These are phyloP conservation scores for Polydrusus tereticollis DNA, from an alignment of 2,888 invertebrate genomes.

Conservation along the genomic window DNA sequence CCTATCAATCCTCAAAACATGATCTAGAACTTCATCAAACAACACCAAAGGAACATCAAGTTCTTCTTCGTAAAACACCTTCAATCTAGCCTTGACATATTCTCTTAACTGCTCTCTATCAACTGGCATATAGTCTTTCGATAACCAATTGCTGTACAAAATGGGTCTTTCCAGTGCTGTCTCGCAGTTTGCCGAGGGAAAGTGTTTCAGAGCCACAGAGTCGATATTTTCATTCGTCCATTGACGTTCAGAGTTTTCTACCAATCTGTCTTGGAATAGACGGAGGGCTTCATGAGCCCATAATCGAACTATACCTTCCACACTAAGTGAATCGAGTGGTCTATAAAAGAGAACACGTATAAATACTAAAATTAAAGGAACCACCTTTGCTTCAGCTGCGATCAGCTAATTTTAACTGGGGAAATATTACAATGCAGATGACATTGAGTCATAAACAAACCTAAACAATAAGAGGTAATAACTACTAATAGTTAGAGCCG, in stretches of 20 bases:
- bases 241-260: conserved; percentile 92
- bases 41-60: conserved; percentile 97
- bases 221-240: conserved; percentile 99
- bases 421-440: too few relatives aligned
- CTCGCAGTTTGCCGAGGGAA: conserved; percentile 78
- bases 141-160: conserved; percentile 98
- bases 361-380: neutral
- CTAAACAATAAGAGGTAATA: too few relatives aligned
- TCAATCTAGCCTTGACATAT: conserved; percentile 96
- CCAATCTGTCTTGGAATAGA: conserved; percentile 95
- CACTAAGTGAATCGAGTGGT: conserved; percentile 90
- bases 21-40: conserved; percentile 99
- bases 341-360: conserved; percentile 63
- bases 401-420: too few relatives aligned
- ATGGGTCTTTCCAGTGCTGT: conserved; percentile 94
- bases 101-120: conserved; percentile 94
- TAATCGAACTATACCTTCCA: conserved; percentile 96
- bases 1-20: conserved; percentile 97
- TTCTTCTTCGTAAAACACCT: conserved; percentile 99
- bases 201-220: conserved; percentile 91
- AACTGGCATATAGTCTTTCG: conserved; percentile 98
- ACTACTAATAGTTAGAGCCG: too few relatives aligned
- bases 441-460: too few relatives aligned
- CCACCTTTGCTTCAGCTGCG: neutral
- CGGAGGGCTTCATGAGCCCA: conserved; percentile 99